Percentiles rank a stretch among this genome's conserved stretches.
Conservation (phyloP, 2,113 vertebrate genomes). For the Sapayoa aenigma region DNA sequence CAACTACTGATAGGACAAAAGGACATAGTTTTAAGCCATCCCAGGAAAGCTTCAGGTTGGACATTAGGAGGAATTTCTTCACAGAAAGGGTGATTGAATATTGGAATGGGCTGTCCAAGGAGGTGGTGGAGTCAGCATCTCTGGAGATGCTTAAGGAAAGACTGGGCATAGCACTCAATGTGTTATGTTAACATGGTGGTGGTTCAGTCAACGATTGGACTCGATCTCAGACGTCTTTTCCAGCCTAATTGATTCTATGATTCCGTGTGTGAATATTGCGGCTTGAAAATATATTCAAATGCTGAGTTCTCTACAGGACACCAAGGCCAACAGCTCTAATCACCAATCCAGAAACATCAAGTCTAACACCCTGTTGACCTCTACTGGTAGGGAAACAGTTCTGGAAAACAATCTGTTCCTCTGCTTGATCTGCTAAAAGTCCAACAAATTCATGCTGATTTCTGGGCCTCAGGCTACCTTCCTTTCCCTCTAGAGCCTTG, state of each 20-base stretch:
- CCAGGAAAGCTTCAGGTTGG: neutral
- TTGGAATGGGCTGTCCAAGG: neutral
- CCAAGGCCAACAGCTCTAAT: neutral
- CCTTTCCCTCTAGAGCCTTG: neutral
- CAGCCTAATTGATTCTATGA: neutral
- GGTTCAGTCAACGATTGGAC: neutral
- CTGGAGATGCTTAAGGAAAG: neutral
- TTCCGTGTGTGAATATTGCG: neutral
- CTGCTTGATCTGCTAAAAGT: neutral
- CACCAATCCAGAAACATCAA: neutral
- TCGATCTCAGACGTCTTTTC: neutral
- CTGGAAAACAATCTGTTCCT: neutral
- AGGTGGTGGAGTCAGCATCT: neutral
- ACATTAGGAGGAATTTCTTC: neutral
- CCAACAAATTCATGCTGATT: neutral
- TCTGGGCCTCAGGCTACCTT: neutral
- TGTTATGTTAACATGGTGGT: neutral
- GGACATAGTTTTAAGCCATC: neutral
- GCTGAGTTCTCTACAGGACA: neutral
- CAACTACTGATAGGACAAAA: neutral
- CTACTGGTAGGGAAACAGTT: neutral
- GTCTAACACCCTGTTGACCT: neutral
- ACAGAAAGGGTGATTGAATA: neutral
- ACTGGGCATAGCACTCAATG: accelerated
- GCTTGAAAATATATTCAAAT: neutral